phyloP scores from a whole-genome alignment of 2,888 invertebrate genomes.

The Hypomecis atomaria region DNA sequence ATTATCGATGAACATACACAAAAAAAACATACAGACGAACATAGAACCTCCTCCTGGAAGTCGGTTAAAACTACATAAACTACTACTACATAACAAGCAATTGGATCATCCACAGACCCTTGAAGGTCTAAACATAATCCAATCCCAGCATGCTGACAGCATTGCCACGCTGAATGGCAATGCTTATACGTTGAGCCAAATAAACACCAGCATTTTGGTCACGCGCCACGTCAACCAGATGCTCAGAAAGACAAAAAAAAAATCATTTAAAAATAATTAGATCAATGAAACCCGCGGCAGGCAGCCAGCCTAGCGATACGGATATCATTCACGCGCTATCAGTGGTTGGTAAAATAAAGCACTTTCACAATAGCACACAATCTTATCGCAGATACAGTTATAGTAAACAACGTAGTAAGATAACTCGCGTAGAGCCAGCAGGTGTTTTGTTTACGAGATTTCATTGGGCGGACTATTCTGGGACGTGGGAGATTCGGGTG shows the following conservation, averaged over 20 bases:
- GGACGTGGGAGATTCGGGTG: constrained; percentile 9
- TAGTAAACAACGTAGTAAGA: constrained; percentile 76
- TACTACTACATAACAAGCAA: too few species aligned
- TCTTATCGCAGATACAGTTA: constrained; percentile 59
- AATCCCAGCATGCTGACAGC: too few species aligned
- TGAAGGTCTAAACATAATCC: too few species aligned
- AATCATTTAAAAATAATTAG: constrained; percentile 1
- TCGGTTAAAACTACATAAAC: too few species aligned
- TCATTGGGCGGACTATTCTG: constrained; percentile 20
- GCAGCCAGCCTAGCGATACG: constrained; percentile 12
- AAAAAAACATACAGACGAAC: too few species aligned
- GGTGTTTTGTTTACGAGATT: constrained; percentile 48
- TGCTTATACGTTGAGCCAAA: too few species aligned
- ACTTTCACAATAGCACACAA: constrained; percentile 66
- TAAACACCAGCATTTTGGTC: too few species aligned
- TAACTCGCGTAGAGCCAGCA: constrained; percentile 42
- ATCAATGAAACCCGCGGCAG: constrained; percentile 23
- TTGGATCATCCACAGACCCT: too few species aligned
- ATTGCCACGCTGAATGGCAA: too few species aligned
- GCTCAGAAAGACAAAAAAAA: not conserved
- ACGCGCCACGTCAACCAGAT: too few species aligned
- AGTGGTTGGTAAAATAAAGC: constrained; percentile 46
- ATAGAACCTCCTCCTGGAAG: too few species aligned
- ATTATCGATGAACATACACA: too few species aligned
- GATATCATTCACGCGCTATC: constrained; percentile 41